phyloP scores from a whole-genome alignment of 2,888 invertebrate genomes.

The Punctoribates punctum region DNA sequence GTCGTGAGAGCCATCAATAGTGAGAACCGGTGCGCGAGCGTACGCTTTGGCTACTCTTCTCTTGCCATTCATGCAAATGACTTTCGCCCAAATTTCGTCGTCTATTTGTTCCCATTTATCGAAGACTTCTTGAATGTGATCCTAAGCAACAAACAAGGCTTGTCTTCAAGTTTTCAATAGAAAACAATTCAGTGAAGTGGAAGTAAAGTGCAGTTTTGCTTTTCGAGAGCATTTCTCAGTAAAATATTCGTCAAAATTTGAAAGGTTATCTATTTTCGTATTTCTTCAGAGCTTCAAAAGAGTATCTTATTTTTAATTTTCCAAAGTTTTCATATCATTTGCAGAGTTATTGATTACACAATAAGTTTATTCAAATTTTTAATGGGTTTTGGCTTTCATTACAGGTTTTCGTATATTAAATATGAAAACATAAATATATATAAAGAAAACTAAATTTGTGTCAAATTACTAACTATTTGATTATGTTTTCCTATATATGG shows the following conservation, averaged over 20 bases:
- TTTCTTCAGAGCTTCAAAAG: no score
- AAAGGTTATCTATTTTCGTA: no score
- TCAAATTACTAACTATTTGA: background rate
- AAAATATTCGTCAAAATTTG: no score
- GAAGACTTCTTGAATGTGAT: constrained; percentile 93
- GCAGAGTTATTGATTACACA: constrained; percentile 1
- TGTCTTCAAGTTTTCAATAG: background rate
- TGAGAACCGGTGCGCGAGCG: constrained; percentile 88
- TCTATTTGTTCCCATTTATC: constrained; percentile 96
- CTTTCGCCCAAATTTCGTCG: constrained; percentile 98
- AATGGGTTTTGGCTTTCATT: constrained; percentile 9
- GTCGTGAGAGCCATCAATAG: constrained; percentile 90
- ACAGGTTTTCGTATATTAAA: background rate
- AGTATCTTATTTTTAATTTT: background rate
- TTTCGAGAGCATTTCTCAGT: no score
- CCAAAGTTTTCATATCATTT: background rate
- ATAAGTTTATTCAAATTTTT: background rate
- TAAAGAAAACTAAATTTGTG: constrained; percentile 4
- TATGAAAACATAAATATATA: background rate
- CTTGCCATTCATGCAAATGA: constrained; percentile 93
- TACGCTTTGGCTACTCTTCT: constrained; percentile 95
- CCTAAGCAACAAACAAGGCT: constrained; percentile 60
- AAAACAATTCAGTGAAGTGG: background rate
- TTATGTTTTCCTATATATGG: constrained; percentile 14
- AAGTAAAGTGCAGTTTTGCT: background rate